These are phyloP conservation scores for Lasioglossum albipes DNA, from an alignment of 1,140 invertebrate species.

Conservation along the genomic window DNA sequence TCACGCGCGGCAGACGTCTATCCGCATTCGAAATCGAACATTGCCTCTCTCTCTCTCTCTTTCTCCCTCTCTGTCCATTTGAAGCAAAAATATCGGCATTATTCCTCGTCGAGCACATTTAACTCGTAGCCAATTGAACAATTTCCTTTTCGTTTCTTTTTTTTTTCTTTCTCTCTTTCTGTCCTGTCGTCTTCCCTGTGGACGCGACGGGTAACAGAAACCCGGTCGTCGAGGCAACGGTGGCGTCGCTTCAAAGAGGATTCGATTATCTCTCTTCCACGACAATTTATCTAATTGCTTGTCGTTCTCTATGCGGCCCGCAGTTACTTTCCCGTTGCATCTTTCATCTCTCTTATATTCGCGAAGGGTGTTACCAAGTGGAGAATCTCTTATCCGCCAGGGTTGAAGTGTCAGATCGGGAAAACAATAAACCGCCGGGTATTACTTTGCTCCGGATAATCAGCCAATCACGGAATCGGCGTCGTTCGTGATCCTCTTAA, in stretches of 20 bases:
- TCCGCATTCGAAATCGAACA: background rate
- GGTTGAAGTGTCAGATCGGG: conserved; percentile 63
- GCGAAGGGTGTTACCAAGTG: conserved; percentile 50
- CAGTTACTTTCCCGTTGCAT: conserved; percentile 40
- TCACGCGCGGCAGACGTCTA: conserved; percentile 17
- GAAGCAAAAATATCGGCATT: conserved; percentile 17
- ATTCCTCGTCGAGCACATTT: background rate
- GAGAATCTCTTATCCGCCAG: conserved; percentile 51
- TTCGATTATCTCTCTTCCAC: conserved; percentile 32
- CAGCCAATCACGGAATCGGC: conserved; percentile 65
- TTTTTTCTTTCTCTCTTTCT: no score
- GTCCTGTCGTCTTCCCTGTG: no score
- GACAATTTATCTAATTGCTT: conserved; percentile 51
- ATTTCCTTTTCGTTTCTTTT: background rate
- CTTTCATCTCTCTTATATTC: conserved; percentile 54
- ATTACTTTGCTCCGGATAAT: conserved; percentile 66
- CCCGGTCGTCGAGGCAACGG: background rate
- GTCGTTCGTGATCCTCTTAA: conserved; percentile 64
- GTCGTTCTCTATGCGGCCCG: conserved; percentile 35
- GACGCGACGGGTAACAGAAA: background rate
- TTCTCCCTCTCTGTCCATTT: no score
- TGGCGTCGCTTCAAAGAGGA: conserved; percentile 12
- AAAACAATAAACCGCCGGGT: conserved; percentile 63
- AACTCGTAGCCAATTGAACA: conserved; percentile 17
- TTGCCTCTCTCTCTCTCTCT: no score